Base-by-base conservation (phyloP, 2,113 vertebrate genomes). In the Muntiacus muntjak region DNA sequence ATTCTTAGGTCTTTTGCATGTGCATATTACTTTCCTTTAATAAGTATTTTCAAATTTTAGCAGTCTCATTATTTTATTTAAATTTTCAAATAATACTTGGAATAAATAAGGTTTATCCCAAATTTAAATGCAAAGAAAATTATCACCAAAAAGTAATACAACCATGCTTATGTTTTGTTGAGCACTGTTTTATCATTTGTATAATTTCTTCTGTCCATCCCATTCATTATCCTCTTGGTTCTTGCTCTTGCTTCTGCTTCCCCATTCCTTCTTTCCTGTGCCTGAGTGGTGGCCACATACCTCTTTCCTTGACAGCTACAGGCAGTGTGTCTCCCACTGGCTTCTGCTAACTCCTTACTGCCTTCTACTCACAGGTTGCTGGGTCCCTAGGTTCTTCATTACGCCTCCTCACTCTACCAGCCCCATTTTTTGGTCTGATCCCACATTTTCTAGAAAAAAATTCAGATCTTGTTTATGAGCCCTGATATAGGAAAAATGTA, bases 201-300 rank as follows among this genome's bases (percentile, higher is more conserved):
- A 1, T 25, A 1, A 30, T 55, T 76, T 87, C 26, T 28, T 54
- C 30, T 17, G 25, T 25, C 14, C 26, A 3, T 36, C 23, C 23
- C 13, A 11, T 47, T 30, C 6, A 0, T 54, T 58, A 0, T 62
- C 3, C n/a, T n/a, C n/a, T 25, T 15, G 64, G 76, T 21, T 71
- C 83, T 93, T 7, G 7, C 28, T 33, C 19, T 17, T 17, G 28
- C 52, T 50, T 17, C 67, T 54, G 58, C 43, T 15, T 33, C 5
- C 25, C 40, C 15, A 8, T 19, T 15, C 81, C 23, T 21, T 21
- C 7, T 52, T 45, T 47, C 8, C 1, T 10, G 1, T 17, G 1
- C 3, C 2, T 1, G 23, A 4, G 7, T 19, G 60, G 45, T 21
- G 17, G 16, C 10, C 23, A 0, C 2, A 1, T 7, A 1, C 3